phyloP scores from a whole-genome alignment of 2,113 vertebrate species.

The Echinops telfairi region DNA sequence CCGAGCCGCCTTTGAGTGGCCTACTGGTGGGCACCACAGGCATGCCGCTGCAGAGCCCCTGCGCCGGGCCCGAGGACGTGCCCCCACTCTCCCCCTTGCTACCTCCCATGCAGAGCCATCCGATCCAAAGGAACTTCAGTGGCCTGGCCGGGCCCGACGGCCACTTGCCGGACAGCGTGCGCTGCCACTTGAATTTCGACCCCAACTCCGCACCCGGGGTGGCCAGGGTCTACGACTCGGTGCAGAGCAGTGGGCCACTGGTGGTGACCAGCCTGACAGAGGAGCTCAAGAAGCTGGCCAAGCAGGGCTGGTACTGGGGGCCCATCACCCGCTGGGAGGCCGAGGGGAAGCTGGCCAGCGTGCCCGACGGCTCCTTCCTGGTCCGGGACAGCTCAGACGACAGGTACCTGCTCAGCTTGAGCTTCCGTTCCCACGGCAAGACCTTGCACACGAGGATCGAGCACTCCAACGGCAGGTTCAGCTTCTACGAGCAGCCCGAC shows the following conservation, averaged over 20 bases:
- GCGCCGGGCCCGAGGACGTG: constrained; percentile 86
- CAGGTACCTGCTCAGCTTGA: constrained; percentile 97
- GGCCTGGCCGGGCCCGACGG: constrained; percentile 92
- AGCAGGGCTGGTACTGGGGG: constrained; percentile 99
- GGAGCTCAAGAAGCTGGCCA: constrained; percentile 98
- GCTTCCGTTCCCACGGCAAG: constrained; percentile 97
- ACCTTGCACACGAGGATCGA: constrained; percentile 99
- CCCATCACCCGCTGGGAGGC: constrained; percentile 99
- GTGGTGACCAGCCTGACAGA: constrained; percentile 98
- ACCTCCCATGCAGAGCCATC: constrained; percentile 92
- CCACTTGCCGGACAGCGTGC: constrained; percentile 93
- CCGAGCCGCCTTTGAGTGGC: constrained; percentile 93
- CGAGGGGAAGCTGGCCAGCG: constrained; percentile 95
- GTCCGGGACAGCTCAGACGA: constrained; percentile 98
- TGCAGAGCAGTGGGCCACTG: constrained; percentile 96
- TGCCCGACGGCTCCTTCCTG: constrained; percentile 96
- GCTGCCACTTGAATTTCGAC: constrained; percentile 97
- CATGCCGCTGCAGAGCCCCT: constrained; percentile 93
- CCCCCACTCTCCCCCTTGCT: constrained; percentile 96
- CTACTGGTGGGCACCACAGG: constrained; percentile 92
- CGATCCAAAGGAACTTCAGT: constrained; percentile 93
- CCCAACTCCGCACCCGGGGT: constrained; percentile 96
- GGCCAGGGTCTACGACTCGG: constrained; percentile 96
- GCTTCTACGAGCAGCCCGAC: constrained; percentile 99
- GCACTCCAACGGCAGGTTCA: constrained; percentile 98